Evolutionary conservation across 2,888 invertebrate species (phyloP).

Genomic region (Schizotus pectinicornis): DNA sequence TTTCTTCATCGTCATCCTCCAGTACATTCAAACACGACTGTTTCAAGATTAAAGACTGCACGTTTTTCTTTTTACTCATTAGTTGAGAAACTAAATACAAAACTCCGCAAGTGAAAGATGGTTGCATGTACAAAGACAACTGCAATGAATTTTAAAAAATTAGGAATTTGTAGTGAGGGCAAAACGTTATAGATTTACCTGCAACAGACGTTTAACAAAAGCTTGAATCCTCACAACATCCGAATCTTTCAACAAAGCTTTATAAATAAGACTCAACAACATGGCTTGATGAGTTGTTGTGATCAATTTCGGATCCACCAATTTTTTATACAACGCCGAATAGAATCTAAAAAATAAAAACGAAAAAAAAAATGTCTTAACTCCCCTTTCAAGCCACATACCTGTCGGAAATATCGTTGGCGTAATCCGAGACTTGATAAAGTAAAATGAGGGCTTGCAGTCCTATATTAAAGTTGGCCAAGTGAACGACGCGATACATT

Average conservation of each 20-base stretch:
- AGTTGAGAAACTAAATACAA: constrained; percentile 80
- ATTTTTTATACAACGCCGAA: constrained; percentile 85
- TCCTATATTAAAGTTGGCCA: constrained; percentile 75
- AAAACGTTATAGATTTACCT: constrained; percentile 56
- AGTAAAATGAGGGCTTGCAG: constrained; percentile 66
- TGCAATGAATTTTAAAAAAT: constrained; percentile 49
- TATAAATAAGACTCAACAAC: constrained; percentile 85
- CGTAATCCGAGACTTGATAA: constrained; percentile 67
- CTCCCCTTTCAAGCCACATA: constrained; percentile 44
- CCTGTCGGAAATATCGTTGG: constrained; percentile 64
- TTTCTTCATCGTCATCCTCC: constrained; percentile 48
- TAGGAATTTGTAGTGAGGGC: neutral
- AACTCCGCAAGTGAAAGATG: constrained; percentile 82
- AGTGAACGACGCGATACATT: constrained; percentile 81
- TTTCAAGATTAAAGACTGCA: constrained; percentile 46
- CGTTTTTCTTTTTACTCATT: constrained; percentile 53
- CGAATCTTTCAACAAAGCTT: constrained; percentile 81
- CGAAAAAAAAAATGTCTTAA: too few species aligned
- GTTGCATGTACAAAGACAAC: constrained; percentile 71
- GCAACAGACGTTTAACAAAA: constrained; percentile 84
- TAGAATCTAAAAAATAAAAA: constrained; percentile 80
- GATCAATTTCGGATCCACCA: constrained; percentile 76
- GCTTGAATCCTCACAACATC: constrained; percentile 75
- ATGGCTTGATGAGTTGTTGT: constrained; percentile 76
- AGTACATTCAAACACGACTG: constrained; percentile 37